A percentile compares a stretch with the other conserved stretches of the same genome.
Evolutionary conservation across 2,113 vertebrate species (phyloP).

Genomic region (Corythornis cristatus): DNA sequence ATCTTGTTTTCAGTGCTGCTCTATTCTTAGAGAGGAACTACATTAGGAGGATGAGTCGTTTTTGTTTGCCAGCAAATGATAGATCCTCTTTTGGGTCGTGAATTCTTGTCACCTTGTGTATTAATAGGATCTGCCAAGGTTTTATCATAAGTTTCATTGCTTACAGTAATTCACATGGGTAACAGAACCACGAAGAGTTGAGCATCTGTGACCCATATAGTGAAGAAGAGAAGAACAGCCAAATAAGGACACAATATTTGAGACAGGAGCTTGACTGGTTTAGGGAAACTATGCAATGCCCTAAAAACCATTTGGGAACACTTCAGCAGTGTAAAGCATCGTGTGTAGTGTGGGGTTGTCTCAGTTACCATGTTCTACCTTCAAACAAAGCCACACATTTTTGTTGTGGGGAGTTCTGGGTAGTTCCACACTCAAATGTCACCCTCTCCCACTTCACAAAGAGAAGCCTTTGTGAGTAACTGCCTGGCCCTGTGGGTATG

Average conservation of each 20-base stretch:
- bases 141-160: not conserved
- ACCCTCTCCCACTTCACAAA: not conserved
- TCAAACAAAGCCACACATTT: rapidly evolving
- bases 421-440: rapidly evolving
- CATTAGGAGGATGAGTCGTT: slow-evolving; percentile 6
- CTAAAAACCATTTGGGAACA: not conserved
- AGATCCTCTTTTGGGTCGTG: slow-evolving; percentile 38
- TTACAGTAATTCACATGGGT: not conserved
- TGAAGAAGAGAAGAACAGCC: not conserved
- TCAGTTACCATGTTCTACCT: not conserved
- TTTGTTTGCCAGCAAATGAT: slow-evolving; percentile 18
- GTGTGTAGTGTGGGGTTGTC: not conserved
- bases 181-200: not conserved
- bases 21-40: slow-evolving; percentile 54
- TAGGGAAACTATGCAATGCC: not conserved
- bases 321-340: not conserved
- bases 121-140: slow-evolving; percentile 51
- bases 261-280: not conserved
- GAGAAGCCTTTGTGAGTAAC: not conserved
- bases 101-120: slow-evolving; percentile 35
- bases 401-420: not conserved
- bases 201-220: slow-evolving; percentile 56
- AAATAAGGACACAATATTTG: not conserved
- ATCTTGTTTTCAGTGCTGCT: slow-evolving; percentile 13
- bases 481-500: not conserved